Base-by-base conservation (phyloP, 1,140 invertebrate genomes). In the Polyergus mexicanus region DNA sequence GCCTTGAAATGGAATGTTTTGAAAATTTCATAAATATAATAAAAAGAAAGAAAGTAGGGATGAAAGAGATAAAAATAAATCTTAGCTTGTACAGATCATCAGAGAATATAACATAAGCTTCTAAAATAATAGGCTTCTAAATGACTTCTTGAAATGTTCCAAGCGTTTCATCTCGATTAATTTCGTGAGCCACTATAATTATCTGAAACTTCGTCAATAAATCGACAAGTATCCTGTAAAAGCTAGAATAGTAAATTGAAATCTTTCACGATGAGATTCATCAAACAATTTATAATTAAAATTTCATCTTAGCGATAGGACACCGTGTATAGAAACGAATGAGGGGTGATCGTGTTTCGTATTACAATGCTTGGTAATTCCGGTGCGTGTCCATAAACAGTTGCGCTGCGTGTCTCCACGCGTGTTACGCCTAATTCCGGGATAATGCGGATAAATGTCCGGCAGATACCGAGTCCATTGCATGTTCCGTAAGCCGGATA, bases 371-470 rank as follows among this genome's bases (percentile, higher is more conserved):
- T 44, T 65, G 35, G 75, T 44, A 77, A 65, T 63, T 77, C n/a
- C 25, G 13, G 38, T 47, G 62, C 58, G 38, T 76, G 38, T 76
- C 8, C 56, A 25, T 25, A 44, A 63, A 47, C 58, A 22, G 25
- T 32, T 41, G 60, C 28, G 75, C 4, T 51, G 10, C 60, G 75
- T 16, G 28, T 44, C 58, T 44, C 58, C 65, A 32, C n/a, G 60
- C 58, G 41, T 47, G 47, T 11, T 22, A 47, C 22, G 58, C 75
- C 41, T 85, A 72, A 85, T 62, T 68, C 68, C 4, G n/a, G 62
- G 84, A 85, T 80, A 85, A 85, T 51, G 47, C 84, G 60, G 47
- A 54, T 85, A 78, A 78, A 80, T 85, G 47, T 56, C 65, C 62
- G 22, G 56, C 41, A 76, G 58, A 47, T n/a, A 83, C n/a, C 38